These are phyloP conservation scores for Melanerpes aurifrons DNA, from an alignment of 2,113 vertebrate genomes.

Conservation along the genomic window DNA sequence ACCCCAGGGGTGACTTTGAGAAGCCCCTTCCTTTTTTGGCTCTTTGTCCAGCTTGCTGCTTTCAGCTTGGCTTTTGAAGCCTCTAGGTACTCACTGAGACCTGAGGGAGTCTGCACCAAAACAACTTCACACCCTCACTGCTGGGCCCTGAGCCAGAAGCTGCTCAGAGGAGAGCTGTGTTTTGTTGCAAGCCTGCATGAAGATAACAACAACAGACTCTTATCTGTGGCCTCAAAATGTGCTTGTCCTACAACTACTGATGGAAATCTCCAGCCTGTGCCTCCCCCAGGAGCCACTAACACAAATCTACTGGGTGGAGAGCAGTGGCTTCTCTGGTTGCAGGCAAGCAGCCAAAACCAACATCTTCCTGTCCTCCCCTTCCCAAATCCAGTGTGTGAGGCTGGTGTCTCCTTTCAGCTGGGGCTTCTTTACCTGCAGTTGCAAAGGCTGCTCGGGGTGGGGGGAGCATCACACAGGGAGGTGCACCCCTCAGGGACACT, in stretches of 20 bases:
- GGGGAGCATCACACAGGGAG: not conserved
- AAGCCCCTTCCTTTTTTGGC: not conserved
- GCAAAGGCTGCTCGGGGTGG: not conserved
- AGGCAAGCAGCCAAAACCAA: constrained; percentile 18
- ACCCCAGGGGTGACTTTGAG: not conserved
- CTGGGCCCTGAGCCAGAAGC: not conserved
- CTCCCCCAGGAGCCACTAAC: not conserved
- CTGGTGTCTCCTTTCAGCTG: not conserved
- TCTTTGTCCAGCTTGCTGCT: not conserved
- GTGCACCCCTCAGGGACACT: not conserved
- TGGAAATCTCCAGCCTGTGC: not conserved
- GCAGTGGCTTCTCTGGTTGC: not conserved
- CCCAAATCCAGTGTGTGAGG: not conserved
- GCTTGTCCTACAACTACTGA: not conserved
- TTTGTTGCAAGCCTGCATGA: not conserved
- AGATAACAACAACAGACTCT: not conserved
- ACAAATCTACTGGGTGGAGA: not conserved
- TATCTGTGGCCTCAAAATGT: not conserved
- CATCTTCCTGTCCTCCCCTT: not conserved
- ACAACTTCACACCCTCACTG: not conserved
- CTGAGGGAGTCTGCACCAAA: not conserved
- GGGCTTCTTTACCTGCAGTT: not conserved
- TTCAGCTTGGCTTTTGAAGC: not conserved
- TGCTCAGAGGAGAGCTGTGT: not conserved
- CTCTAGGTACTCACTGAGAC: not conserved